Base-by-base conservation (phyloP, 2,888 invertebrate genomes). In the Dusona sp. region DNA sequence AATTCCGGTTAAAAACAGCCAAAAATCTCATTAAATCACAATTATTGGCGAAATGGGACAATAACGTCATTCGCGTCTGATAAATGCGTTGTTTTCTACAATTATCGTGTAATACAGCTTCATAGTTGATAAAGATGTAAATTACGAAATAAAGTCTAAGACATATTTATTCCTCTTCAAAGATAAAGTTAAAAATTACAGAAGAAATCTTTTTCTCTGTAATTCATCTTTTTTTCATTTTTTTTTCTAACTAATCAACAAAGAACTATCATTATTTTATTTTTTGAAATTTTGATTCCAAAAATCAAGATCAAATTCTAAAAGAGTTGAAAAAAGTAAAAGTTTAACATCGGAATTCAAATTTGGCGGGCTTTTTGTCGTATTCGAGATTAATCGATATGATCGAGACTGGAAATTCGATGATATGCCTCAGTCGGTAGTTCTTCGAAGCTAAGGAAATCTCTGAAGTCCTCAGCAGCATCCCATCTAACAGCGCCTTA, bases 101-200 rank as follows among this genome's bases (percentile, higher is more conserved):
- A 84, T 70, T 77, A 38, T 74, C 64, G 83, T 54, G 75, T 79
- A 79, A 84, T 77, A 36, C 75, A 86, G 89, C 88, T 89, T 90
- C 88, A 88, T 89, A 90, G 88, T 88, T 88, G 75, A 87, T 88
- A 88, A 89, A 87, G 85, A 89, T 90, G 87, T 90, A 89, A 89
- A 90, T 89, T 89, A 89, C 86, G 82, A 87, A 82, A 88, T 48
- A 38, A 19, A 48, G 4, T 42, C 42, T 36, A 36, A 36, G 6
- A 48, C 11, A 3, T 19, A 16, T 48, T 48, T 7, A 38, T 38
- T 48, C 48, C 16, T 48, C 0, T 73, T 87, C 70, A 88, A 89
- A 54, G 73, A 83, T 68, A 77, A 83, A 84, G 73, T 74, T 13
- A 84, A 81, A 83, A 74, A 67, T 84, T 86, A 83, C 82, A 88